Evolutionary conservation across 2,113 vertebrate genomes (phyloP).

Genomic region (Mirounga angustirostris): DNA sequence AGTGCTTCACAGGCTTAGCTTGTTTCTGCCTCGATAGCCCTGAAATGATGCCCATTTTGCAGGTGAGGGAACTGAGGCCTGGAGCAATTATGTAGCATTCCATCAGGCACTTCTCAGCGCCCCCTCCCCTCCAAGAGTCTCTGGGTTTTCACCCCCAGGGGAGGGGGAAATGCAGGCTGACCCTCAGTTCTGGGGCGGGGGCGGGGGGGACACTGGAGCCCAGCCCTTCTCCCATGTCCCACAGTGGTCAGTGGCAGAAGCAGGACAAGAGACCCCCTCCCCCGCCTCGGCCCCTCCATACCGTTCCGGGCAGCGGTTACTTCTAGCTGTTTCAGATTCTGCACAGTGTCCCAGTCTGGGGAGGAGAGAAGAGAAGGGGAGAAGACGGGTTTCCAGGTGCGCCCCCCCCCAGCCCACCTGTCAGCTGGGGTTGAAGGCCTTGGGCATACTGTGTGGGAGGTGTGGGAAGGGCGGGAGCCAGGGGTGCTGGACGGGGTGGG

Average conservation of each 20-base stretch:
- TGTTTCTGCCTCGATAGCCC: background rate
- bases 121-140: no score
- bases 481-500: no score
- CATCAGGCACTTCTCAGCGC: background rate
- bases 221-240: background rate
- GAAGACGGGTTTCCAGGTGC: background rate
- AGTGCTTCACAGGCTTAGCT: background rate
- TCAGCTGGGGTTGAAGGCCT: background rate
- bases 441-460: background rate
- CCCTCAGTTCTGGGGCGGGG: background rate
- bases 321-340: conserved; percentile 56
- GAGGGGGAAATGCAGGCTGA: background rate
- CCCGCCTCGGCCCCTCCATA: background rate
- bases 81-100: background rate
- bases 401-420: background rate
- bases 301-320: background rate
- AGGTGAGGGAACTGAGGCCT: background rate
- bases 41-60: background rate
- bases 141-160: background rate
- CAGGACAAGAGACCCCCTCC: no score
- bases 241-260: background rate
- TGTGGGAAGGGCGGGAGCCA: background rate
- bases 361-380: background rate
- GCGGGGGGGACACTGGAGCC: background rate
- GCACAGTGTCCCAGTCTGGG: conserved; percentile 63